A percentile compares a stretch with the other conserved stretches of the same genome.
These are phyloP conservation scores for Falco novaeseelandiae DNA, from an alignment of 2,797 vertebrate species.

Conservation along the genomic window DNA sequence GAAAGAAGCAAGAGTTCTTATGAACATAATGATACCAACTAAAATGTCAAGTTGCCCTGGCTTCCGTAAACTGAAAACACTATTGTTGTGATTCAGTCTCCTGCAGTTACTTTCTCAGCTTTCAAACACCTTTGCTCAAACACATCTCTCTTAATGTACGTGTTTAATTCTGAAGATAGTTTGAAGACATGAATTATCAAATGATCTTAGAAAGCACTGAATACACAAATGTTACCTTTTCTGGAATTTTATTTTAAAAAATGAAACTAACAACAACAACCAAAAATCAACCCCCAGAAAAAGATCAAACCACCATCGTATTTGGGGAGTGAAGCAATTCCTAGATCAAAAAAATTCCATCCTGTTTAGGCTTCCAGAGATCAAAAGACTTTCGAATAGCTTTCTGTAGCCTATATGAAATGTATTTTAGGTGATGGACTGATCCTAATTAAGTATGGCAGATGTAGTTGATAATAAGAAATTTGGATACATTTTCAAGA, in stretches of 20 bases:
- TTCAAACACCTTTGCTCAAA: background rate
- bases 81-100: background rate
- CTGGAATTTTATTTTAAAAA: background rate
- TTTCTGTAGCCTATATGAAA: background rate
- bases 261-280: background rate
- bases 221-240: background rate
- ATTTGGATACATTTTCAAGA: background rate
- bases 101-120: background rate
- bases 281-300: accelerated
- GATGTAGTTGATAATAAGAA: background rate
- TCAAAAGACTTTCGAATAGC: background rate
- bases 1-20: background rate
- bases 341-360: background rate
- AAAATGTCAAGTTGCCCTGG: background rate
- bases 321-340: background rate
- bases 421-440: background rate
- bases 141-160: background rate
- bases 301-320: accelerated
- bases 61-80: background rate
- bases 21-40: background rate
- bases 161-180: background rate
- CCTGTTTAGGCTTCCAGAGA: background rate
- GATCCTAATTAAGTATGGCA: background rate
- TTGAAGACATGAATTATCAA: background rate
- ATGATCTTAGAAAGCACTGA: background rate